Percentiles rank a stretch among this genome's conserved stretches.
phyloP scores from a whole-genome alignment of 2,888 invertebrate genomes.

The Cryptops parisi region DNA sequence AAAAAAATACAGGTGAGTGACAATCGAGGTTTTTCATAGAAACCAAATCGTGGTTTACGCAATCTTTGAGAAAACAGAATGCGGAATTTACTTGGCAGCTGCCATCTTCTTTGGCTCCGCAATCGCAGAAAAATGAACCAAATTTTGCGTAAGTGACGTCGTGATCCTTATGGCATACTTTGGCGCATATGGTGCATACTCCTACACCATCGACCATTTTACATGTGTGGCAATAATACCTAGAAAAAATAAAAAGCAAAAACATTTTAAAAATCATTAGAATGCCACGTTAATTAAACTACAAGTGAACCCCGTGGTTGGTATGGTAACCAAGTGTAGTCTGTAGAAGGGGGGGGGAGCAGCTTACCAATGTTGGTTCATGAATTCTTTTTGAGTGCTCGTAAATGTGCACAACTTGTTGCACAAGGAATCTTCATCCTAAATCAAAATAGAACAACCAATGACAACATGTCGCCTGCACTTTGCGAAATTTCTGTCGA shows the following conservation, averaged over 20 bases:
- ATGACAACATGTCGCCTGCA: too few relatives aligned
- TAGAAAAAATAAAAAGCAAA: conserved; percentile 5
- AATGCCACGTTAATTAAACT: background rate
- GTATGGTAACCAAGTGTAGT: background rate
- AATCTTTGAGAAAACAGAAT: too few relatives aligned
- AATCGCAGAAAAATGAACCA: conserved; percentile 98
- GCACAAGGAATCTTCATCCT: conserved; percentile 76
- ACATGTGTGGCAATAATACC: conserved; percentile 99
- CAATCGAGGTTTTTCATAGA: too few relatives aligned
- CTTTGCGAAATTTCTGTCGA: too few relatives aligned
- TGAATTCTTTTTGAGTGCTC: conserved; percentile 91
- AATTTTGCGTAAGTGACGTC: conserved; percentile 95
- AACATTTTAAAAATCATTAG: background rate
- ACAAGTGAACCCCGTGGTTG: background rate
- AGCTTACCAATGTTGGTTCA: conserved; percentile 56
- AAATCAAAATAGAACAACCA: too few relatives aligned
- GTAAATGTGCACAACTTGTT: conserved; percentile 93
- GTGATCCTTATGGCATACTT: conserved; percentile 92
- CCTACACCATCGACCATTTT: conserved; percentile 97
- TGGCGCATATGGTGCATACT: conserved; percentile 92
- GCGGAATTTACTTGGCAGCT: conserved; percentile 52
- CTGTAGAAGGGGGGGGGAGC: background rate
- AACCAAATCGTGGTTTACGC: too few relatives aligned
- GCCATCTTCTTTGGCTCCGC: conserved; percentile 87
- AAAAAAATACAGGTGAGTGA: conserved; percentile 26